Percentiles rank a stretch among this genome's conserved stretches.
These are phyloP conservation scores for Blomia tropicalis DNA, from an alignment of 2,888 invertebrate species.

Conservation along the genomic window DNA sequence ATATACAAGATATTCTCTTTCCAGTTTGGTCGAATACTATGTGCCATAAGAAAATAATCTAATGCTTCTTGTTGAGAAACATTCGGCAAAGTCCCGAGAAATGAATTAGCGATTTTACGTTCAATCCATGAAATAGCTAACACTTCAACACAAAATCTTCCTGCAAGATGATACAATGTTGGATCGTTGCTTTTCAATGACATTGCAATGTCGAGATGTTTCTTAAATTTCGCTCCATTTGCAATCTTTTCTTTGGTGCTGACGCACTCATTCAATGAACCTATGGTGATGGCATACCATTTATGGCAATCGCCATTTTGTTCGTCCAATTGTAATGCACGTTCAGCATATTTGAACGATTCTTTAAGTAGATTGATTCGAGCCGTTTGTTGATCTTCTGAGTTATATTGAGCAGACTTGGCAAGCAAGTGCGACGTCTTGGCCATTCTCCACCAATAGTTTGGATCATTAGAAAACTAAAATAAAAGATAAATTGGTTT, in stretches of 20 bases:
- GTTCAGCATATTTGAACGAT: slow-evolving; percentile 41
- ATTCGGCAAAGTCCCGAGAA: slow-evolving; percentile 49
- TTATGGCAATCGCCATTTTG: slow-evolving; percentile 48
- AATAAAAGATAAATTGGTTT: background rate
- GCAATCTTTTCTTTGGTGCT: slow-evolving; percentile 48
- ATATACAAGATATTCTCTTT: slow-evolving; percentile 44
- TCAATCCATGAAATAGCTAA: slow-evolving; percentile 46
- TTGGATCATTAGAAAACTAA: slow-evolving; percentile 31
- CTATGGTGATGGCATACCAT: slow-evolving; percentile 53
- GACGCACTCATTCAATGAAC: slow-evolving; percentile 46
- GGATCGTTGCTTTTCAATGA: slow-evolving; percentile 46
- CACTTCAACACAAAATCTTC: slow-evolving; percentile 52
- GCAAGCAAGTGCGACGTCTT: slow-evolving; percentile 37
- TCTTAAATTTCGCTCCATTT: slow-evolving; percentile 49
- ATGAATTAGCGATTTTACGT: slow-evolving; percentile 47
- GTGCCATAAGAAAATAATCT: slow-evolving; percentile 42
- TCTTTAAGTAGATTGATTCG: slow-evolving; percentile 33
- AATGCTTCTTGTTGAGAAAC: slow-evolving; percentile 45
- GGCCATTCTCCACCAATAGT: slow-evolving; percentile 38
- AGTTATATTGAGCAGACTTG: slow-evolving; percentile 31
- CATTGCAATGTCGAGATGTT: slow-evolving; percentile 51
- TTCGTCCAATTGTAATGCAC: slow-evolving; percentile 41
- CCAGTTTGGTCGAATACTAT: slow-evolving; percentile 41
- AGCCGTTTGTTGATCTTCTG: slow-evolving; percentile 33
- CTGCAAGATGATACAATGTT: slow-evolving; percentile 49